A percentile compares a stretch with the other conserved stretches of the same genome.
These are phyloP conservation scores for Phengaris arion DNA, from an alignment of 2,888 invertebrate genomes.

Conservation along the genomic window DNA sequence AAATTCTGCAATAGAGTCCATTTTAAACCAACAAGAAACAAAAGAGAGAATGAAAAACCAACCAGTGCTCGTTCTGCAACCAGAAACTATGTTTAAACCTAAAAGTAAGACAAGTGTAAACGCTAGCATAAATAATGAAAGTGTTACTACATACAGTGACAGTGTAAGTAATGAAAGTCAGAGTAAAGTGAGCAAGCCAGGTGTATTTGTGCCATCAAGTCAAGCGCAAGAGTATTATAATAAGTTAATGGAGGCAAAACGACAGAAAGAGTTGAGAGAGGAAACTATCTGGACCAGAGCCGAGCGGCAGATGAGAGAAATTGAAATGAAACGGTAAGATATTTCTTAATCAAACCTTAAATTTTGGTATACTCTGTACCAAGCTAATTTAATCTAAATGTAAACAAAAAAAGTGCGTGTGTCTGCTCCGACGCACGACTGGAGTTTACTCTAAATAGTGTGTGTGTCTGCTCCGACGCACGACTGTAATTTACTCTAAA, in stretches of 20 bases:
- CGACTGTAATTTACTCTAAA: too few relatives aligned
- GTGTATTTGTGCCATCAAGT: conserved; percentile 47
- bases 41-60: neutral
- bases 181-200: conserved; percentile 17
- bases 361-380: neutral
- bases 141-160: neutral
- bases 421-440: too few relatives aligned
- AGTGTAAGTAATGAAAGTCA: neutral
- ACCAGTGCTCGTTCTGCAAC: conserved; percentile 30
- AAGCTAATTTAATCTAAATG: neutral
- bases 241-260: conserved; percentile 47
- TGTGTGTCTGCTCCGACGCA: too few relatives aligned
- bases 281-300: conserved; percentile 52
- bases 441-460: too few relatives aligned
- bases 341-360: neutral
- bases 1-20: conserved; percentile 30
- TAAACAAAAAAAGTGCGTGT: too few relatives aligned
- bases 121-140: conserved; percentile 3
- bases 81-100: conserved; percentile 35
- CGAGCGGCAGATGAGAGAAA: conserved; percentile 50
- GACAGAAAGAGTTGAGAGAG: conserved; percentile 41
- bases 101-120: conserved; percentile 21
- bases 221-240: conserved; percentile 51
- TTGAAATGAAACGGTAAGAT: conserved; percentile 50
- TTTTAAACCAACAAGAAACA: conserved; percentile 22